Evolutionary conservation across 2,888 invertebrate species (phyloP), one percentile per base, ranked within the genome.

Genomic region (Notodonta ziczac): DNA sequence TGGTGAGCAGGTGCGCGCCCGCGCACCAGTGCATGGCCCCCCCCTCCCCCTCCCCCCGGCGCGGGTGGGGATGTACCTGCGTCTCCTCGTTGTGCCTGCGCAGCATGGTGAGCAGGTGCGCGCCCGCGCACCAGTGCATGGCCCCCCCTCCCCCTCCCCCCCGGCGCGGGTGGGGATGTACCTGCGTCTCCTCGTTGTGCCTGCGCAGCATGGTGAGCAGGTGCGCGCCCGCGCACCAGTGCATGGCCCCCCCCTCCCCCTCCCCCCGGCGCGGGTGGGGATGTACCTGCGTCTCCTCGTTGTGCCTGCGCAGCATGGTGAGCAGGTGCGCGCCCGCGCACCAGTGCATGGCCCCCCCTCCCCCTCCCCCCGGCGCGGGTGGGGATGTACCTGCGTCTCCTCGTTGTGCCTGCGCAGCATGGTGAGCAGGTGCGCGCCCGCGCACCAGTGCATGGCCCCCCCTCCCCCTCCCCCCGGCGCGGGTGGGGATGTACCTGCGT

Each of bases 1-100:
- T 94, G 66, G 96, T 95, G 9, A 97, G 91, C 10, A 98, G 89
- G 72, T 96, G 95, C 51, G 96, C 95, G 1, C 97, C 98, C 0
- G 98, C 98, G 87, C 97, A 97, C 98, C 98, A 98, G 89, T 98
- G 96, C 75, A 97, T 96, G 6, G 97, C 96, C 87, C n/a, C n/a
- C n/a, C n/a, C n/a, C n/a, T n/a, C n/a, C n/a, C n/a, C n/a, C n/a
- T n/a, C 24, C 24, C 24, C 24, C 24, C 24, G 24, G 24, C 24
- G 2, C 24, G 24, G 24, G 24, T 24, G 24, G 24, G 8, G 52
- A 32, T 56, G 50, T 42, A 92, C 93, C 91, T 92, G 90, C 0
- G 94, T 95, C 73, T 96, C 95, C 67, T 94, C 91, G 74, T 96
- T 96, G 52, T 96, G 90, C 62, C 96, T 90, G 24, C 96, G 95